A percentile compares a stretch with the other conserved stretches of the same genome.
Evolutionary conservation across 1,140 invertebrate genomes (phyloP).

Genomic region (Hermetia illucens): DNA sequence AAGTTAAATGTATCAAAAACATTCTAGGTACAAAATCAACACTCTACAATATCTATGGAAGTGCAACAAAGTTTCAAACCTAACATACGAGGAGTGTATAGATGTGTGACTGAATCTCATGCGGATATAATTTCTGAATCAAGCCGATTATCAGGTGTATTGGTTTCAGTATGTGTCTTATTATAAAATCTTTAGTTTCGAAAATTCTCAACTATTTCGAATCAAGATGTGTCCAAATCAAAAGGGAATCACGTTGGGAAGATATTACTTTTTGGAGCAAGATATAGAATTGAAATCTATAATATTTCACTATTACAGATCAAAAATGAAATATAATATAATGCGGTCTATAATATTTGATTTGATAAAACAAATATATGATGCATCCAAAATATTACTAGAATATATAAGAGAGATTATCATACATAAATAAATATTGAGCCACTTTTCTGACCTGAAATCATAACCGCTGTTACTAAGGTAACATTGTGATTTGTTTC

Average conservation of each 20-base stretch:
- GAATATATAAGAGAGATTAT: conserved; percentile 1
- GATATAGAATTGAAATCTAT: conserved; percentile 2
- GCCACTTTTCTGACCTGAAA: conserved; percentile 28
- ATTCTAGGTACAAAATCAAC: not conserved
- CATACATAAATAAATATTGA: conserved; percentile 9
- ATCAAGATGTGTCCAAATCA: too few relatives aligned
- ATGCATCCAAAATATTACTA: not conserved
- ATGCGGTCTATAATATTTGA: not conserved
- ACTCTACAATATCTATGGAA: too few relatives aligned
- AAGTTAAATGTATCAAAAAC: not conserved
- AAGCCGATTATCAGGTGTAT: too few relatives aligned
- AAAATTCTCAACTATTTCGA: too few relatives aligned
- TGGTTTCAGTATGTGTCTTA: too few relatives aligned
- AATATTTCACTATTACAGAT: not conserved
- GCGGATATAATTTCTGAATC: too few relatives aligned
- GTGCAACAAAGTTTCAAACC: too few relatives aligned
- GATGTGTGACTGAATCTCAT: too few relatives aligned
- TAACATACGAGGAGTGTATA: too few relatives aligned
- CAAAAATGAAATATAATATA: not conserved
- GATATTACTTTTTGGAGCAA: too few relatives aligned
- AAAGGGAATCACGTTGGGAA: too few relatives aligned
- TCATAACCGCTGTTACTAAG: conserved; percentile 28
- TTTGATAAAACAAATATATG: not conserved
- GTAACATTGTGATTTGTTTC: conserved; percentile 30
- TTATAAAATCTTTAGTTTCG: too few relatives aligned